Evolutionary conservation across 2,797 vertebrate genomes (phyloP).

Genomic region (Lutjanus argentimaculatus): DNA sequence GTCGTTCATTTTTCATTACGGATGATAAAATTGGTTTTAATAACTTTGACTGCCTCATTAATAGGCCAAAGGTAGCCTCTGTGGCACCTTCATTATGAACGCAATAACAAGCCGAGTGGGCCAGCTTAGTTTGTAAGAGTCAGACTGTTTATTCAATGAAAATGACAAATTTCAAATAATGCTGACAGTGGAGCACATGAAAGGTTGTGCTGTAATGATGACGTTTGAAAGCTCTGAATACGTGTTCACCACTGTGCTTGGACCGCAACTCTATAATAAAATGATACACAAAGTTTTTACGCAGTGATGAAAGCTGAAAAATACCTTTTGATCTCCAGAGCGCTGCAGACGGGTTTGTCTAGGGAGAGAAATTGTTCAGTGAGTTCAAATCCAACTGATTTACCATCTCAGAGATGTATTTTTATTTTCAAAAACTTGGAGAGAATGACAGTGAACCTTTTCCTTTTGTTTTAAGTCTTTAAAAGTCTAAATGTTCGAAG

Average conservation of each 20-base stretch:
- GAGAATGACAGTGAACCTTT: not conserved
- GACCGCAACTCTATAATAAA: conserved; percentile 56
- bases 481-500: not conserved
- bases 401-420: not conserved
- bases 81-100: conserved; percentile 47
- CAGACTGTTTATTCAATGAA: conserved; percentile 52
- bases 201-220: conserved; percentile 67
- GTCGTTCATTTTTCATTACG: conserved; percentile 57
- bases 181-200: conserved; percentile 43
- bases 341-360: conserved; percentile 16
- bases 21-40: conserved; percentile 66
- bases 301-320: conserved; percentile 56
- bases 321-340: conserved; percentile 55
- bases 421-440: conserved; percentile 8
- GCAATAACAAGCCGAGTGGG: conserved; percentile 18
- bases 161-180: conserved; percentile 66
- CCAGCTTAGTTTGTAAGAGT: conserved; percentile 24
- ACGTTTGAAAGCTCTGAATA: conserved; percentile 39
- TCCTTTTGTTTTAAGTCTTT: conserved; percentile 2
- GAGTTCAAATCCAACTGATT: no score
- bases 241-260: conserved; percentile 22
- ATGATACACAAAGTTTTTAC: conserved; percentile 33
- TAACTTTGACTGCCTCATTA: conserved; percentile 59
- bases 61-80: conserved; percentile 51
- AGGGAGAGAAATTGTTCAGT: conserved; percentile 5